Percentiles rank a stretch among this genome's conserved stretches.
These are phyloP conservation scores for Coelopa frigida DNA, from an alignment of 1,140 invertebrate species.

Conservation along the genomic window DNA sequence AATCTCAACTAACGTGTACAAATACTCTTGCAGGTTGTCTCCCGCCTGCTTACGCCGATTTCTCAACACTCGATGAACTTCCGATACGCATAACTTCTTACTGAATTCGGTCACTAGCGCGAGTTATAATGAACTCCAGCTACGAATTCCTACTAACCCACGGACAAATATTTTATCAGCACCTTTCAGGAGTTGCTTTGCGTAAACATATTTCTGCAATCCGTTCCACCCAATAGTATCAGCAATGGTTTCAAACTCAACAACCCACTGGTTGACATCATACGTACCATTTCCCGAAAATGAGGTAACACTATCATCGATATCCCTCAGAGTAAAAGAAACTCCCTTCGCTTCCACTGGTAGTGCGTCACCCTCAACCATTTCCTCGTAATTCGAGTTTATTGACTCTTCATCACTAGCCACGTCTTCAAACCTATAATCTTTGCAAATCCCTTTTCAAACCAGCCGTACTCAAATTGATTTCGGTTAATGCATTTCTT, in stretches of 20 bases:
- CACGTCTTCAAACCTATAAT: too few relatives aligned
- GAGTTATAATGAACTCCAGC: constrained; percentile 3
- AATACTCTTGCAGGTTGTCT: not conserved
- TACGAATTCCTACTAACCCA: not conserved
- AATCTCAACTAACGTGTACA: not conserved
- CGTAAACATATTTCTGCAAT: constrained; percentile 4
- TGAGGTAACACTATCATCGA: not conserved
- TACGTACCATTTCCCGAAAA: not conserved
- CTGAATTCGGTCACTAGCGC: constrained; percentile 1
- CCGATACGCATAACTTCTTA: not conserved
- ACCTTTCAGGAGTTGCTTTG: constrained; percentile 1
- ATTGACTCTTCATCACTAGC: too few relatives aligned
- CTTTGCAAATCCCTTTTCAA: too few relatives aligned
- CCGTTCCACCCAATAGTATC: constrained; percentile 1
- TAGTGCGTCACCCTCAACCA: too few relatives aligned
- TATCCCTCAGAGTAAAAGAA: constrained; percentile 4
- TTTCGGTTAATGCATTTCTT: too few relatives aligned
- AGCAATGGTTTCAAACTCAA: not conserved
- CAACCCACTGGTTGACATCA: constrained; percentile 6
- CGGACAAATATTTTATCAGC: constrained; percentile 4
- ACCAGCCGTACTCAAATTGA: too few relatives aligned
- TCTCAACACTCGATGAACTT: constrained; percentile 1
- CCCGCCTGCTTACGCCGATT: not conserved
- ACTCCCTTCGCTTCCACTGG: not conserved
- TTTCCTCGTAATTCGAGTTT: too few relatives aligned